A percentile compares a stretch with the other conserved stretches of the same genome.
Conservation (phyloP, 1,140 invertebrate species). For the Drosophila varians region DNA sequence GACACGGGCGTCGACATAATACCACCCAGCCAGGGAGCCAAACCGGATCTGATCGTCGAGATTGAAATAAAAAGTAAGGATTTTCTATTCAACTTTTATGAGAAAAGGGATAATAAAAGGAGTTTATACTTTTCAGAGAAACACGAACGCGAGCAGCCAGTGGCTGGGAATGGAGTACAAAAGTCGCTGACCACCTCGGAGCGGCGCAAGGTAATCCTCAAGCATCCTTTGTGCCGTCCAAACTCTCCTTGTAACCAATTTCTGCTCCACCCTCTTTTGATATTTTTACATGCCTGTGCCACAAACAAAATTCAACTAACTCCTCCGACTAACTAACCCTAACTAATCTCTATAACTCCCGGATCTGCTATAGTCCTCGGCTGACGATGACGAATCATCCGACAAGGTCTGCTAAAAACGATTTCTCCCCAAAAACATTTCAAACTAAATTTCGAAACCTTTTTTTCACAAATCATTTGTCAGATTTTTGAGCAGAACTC, state of each 20-base stretch:
- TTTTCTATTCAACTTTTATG: background rate
- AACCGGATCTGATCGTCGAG: conserved; percentile 81
- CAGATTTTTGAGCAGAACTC: conserved; percentile 83
- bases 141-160: conserved; percentile 41
- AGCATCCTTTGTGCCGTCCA: too few species aligned
- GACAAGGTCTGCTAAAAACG: conserved; percentile 74
- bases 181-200: conserved; percentile 91
- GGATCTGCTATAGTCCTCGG: conserved; percentile 69
- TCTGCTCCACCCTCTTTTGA: conserved; percentile 43
- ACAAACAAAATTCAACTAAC: conserved; percentile 41
- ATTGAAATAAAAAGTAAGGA: conserved; percentile 80
- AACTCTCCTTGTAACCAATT: too few species aligned
- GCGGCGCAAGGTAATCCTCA: conserved; percentile 85
- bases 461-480: background rate
- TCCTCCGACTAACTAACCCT: conserved; percentile 22
- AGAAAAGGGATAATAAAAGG: background rate
- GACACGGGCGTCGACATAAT: conserved; percentile 37
- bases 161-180: conserved; percentile 81
- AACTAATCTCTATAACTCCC: conserved; percentile 34
- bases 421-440: conserved; percentile 6
- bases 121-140: conserved; percentile 35
- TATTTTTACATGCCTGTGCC: conserved; percentile 58
- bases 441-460: conserved; percentile 3
- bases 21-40: conserved; percentile 33
- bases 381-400: conserved; percentile 81